phyloP scores from a whole-genome alignment of 2,113 vertebrate species.

The Oreochromis niloticus region DNA sequence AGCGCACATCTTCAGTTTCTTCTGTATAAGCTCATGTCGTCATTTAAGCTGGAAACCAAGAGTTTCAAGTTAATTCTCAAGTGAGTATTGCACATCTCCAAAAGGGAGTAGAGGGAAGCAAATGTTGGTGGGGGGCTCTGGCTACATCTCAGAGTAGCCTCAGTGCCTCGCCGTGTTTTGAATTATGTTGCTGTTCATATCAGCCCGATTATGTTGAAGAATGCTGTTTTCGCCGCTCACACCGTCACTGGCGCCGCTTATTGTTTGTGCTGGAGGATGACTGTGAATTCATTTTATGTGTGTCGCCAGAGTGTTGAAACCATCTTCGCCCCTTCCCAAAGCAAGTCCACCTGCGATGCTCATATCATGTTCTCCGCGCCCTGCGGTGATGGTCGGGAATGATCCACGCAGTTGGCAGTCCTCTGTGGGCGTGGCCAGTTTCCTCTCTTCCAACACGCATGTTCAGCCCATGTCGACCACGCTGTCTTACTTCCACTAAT shows the following conservation, averaged over 20 bases:
- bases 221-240: background rate
- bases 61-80: conserved; percentile 28
- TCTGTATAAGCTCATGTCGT: conserved; percentile 34
- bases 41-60: conserved; percentile 38
- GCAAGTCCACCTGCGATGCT: conserved; percentile 2
- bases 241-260: background rate
- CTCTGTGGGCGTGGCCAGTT: background rate
- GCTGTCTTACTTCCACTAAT: conserved; percentile 23
- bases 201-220: conserved; percentile 14
- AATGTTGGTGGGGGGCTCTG: background rate
- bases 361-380: conserved; percentile 24
- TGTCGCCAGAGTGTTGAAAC: background rate
- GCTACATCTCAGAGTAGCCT: background rate
- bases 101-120: conserved; percentile 20
- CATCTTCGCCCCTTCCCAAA: background rate
- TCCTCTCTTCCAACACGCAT: conserved; percentile 20
- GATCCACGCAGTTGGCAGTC: background rate
- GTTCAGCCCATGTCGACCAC: conserved; percentile 30
- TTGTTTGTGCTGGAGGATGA: background rate
- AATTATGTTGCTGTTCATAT: conserved; percentile 32
- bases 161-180: background rate
- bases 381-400: background rate
- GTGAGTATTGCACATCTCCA: conserved; percentile 47
- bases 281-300: background rate
- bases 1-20: conserved; percentile 25